Conservation (phyloP, 23 tunicate species). For the Halocynthia roretzi region DNA sequence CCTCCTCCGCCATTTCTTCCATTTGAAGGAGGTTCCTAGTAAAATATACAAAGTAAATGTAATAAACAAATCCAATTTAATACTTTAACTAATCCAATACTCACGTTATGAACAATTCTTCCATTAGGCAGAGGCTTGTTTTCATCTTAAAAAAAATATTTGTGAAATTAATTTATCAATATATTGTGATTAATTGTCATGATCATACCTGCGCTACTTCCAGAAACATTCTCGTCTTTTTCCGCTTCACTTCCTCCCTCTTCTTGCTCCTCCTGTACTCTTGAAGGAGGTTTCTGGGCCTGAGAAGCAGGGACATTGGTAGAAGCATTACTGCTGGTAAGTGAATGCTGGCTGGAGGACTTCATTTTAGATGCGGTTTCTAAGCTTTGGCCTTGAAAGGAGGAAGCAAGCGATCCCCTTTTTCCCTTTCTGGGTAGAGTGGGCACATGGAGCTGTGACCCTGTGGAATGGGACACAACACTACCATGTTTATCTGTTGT, state of each 20-base stretch:
- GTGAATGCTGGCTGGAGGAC: slow-evolving; percentile 19
- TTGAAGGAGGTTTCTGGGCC: slow-evolving; percentile 21
- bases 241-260: not conserved
- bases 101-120: slow-evolving; percentile 6
- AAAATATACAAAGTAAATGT: not conserved
- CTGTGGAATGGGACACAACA: not conserved
- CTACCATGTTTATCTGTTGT: slow-evolving; percentile 12
- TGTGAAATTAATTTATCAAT: too few relatives aligned
- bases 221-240: too few relatives aligned
- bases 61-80: not conserved
- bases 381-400: not conserved
- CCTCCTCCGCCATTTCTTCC: not conserved
- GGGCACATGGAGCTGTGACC: not conserved
- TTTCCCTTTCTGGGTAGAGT: not conserved
- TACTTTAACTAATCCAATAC: not conserved
- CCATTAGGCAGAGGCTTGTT: slow-evolving; percentile 4
- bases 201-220: too few relatives aligned
- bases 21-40: not conserved
- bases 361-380: slow-evolving; percentile 11
- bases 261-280: slow-evolving; percentile 26
- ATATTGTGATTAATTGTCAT: too few relatives aligned
- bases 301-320: not conserved
- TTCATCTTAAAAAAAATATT: not conserved
- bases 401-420: slow-evolving; percentile 6
- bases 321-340: slow-evolving; percentile 2